Evolutionary conservation across 2,113 vertebrate species (phyloP).

Genomic region (Amia ocellicauda): DNA sequence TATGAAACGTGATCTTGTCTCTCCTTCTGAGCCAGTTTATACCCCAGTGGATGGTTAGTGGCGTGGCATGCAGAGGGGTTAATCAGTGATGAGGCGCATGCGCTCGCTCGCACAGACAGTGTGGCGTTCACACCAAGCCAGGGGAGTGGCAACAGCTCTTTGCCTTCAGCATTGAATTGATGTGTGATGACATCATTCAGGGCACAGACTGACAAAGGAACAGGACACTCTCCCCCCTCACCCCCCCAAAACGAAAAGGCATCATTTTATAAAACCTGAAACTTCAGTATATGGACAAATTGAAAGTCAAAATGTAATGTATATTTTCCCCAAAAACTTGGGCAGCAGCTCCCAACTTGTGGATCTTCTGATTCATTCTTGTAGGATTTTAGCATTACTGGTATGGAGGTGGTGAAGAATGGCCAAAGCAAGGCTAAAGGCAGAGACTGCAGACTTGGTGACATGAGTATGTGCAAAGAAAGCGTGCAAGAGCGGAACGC

Average conservation of each 20-base stretch:
- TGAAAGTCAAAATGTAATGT: too few relatives aligned
- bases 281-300: too few relatives aligned
- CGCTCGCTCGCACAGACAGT: background rate
- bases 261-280: too few relatives aligned
- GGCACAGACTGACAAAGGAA: too few relatives aligned
- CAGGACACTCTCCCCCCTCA: too few relatives aligned
- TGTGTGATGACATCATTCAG: too few relatives aligned
- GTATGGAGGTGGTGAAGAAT: background rate
- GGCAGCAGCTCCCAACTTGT: too few relatives aligned
- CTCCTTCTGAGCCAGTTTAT: background rate
- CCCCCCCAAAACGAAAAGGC: too few relatives aligned
- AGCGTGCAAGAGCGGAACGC: slow-evolving; percentile 42
- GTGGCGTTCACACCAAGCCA: background rate
- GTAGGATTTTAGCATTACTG: too few relatives aligned
- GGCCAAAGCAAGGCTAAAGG: slow-evolving; percentile 7
- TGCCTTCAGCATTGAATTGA: slow-evolving; percentile 1
- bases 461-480: background rate
- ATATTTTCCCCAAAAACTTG: too few relatives aligned
- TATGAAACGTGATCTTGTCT: background rate
- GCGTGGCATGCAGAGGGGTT: background rate
- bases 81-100: background rate
- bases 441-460: background rate
- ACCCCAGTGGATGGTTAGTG: background rate
- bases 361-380: too few relatives aligned
- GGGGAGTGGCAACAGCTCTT: background rate